These are phyloP conservation scores for Oceanodroma leucorhoa DNA, from an alignment of 2,797 vertebrate genomes.

Conservation along the genomic window DNA sequence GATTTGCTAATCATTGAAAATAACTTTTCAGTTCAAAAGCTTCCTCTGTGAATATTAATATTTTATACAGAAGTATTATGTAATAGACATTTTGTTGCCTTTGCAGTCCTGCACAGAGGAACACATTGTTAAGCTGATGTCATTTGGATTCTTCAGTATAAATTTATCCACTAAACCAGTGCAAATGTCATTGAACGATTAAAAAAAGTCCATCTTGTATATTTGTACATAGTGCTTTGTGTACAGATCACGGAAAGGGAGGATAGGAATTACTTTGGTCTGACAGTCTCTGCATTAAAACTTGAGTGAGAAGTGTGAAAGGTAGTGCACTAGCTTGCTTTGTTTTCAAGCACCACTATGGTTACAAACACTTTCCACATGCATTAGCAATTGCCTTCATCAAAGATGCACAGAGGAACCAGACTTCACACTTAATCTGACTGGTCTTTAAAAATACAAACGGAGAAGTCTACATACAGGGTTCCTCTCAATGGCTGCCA, in stretches of 20 bases:
- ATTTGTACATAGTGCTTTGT: not conserved
- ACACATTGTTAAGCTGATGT: not conserved
- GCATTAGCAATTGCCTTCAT: slow-evolving; percentile 47
- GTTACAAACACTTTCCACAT: slow-evolving; percentile 9
- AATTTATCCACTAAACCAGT: not conserved
- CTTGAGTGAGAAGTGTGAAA: not conserved
- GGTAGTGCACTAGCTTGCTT: not conserved
- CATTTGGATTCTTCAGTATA: not conserved
- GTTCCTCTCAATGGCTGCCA: not conserved
- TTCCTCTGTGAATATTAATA: slow-evolving; percentile 22
- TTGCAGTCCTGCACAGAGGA: not conserved
- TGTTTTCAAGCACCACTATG: not conserved
- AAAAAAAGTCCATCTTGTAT: not conserved
- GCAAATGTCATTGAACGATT: not conserved
- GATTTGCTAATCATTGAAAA: slow-evolving; percentile 20
- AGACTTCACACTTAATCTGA: slow-evolving; percentile 10
- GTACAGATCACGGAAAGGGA: not conserved
- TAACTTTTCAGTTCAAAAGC: slow-evolving; percentile 10
- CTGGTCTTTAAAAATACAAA: slow-evolving; percentile 12
- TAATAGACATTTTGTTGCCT: slow-evolving; percentile 36
- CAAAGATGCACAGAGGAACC: not conserved
- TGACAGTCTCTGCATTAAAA: not conserved
- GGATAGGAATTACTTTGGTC: not conserved
- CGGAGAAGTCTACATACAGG: not conserved
- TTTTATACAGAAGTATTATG: slow-evolving; percentile 30